Percentiles rank a stretch among this genome's conserved stretches.
Conservation (phyloP, 2,888 invertebrate species). For the Holacanthella duospinosa region DNA sequence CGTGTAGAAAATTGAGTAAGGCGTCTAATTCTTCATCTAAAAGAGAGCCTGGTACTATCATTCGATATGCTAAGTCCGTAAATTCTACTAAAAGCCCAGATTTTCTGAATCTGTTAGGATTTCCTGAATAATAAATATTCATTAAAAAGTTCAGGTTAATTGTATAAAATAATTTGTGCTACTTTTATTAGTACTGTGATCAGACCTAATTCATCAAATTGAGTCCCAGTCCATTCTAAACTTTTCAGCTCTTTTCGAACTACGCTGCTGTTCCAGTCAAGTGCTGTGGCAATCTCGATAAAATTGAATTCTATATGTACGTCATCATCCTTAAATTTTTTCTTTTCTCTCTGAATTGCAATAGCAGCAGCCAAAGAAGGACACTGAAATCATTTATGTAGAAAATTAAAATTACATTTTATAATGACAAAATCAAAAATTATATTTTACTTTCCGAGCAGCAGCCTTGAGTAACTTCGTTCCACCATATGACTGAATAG, state of each 20-base stretch:
- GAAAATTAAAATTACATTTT: neutral
- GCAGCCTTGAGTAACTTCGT: slow-evolving; percentile 54
- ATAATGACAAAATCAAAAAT: neutral
- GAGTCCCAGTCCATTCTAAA: slow-evolving; percentile 65
- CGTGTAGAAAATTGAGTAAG: slow-evolving; percentile 63
- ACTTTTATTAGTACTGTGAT: too few species aligned
- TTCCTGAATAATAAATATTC: too few species aligned
- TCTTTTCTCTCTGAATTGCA: slow-evolving; percentile 58
- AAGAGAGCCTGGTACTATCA: slow-evolving; percentile 74
- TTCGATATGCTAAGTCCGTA: slow-evolving; percentile 67
- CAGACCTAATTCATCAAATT: slow-evolving; percentile 39
- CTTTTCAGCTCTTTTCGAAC: slow-evolving; percentile 80
- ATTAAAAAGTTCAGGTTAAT: too few species aligned
- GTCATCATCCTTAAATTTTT: slow-evolving; percentile 40
- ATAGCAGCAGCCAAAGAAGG: slow-evolving; percentile 84
- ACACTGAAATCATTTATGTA: slow-evolving; percentile 42
- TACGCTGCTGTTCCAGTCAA: slow-evolving; percentile 84
- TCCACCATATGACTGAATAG: slow-evolving; percentile 74
- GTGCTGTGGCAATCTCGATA: slow-evolving; percentile 71
- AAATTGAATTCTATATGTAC: slow-evolving; percentile 68
- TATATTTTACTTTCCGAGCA: slow-evolving; percentile 44
- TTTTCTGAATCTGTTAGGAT: slow-evolving; percentile 48
- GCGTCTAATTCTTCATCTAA: slow-evolving; percentile 62
- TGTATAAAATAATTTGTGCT: too few species aligned
- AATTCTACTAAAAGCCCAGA: slow-evolving; percentile 71